Percentiles rank a stretch among this genome's conserved stretches.
phyloP scores from a whole-genome alignment of 2,797 vertebrate genomes.

The Chelidonichthys spinosus region DNA sequence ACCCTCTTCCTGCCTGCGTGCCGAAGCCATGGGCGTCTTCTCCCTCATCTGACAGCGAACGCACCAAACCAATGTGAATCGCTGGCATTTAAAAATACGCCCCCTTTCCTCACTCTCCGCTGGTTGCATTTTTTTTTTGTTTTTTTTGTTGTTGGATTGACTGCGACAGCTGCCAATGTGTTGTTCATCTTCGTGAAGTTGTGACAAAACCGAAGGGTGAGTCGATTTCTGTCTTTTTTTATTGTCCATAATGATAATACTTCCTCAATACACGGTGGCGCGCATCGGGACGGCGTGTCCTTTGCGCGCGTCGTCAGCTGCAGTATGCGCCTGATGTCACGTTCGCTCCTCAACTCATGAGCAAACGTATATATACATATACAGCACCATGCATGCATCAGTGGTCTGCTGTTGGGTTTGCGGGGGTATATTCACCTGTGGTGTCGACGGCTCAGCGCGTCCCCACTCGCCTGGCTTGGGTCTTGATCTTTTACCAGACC shows the following conservation, averaged over 20 bases:
- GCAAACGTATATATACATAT: background rate
- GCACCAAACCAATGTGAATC: constrained; percentile 61
- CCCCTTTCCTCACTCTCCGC: constrained; percentile 43
- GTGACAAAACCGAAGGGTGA: constrained; percentile 74
- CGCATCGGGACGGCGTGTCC: constrained; percentile 57
- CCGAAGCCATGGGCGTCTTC: background rate
- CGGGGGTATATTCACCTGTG: background rate
- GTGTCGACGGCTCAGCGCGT: background rate
- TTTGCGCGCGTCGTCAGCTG: constrained; percentile 55
- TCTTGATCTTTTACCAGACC: background rate
- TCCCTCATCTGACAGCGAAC: constrained; percentile 31
- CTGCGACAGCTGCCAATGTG: constrained; percentile 76
- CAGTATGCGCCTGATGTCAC: constrained; percentile 65
- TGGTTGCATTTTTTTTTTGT: constrained; percentile 27
- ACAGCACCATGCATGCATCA: background rate
- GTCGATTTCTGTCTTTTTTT: constrained; percentile 35
- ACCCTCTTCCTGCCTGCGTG: constrained; percentile 3
- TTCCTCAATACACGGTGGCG: background rate
- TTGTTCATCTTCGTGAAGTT: constrained; percentile 58
- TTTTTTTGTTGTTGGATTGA: constrained; percentile 56
- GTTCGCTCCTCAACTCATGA: constrained; percentile 45
- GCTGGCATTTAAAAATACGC: constrained; percentile 59
- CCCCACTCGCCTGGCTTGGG: background rate
- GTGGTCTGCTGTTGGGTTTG: background rate
- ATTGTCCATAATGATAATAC: background rate